Percentiles rank a stretch among this genome's conserved stretches.
phyloP scores from a whole-genome alignment of 1,140 invertebrate genomes.

The Odontomachus brunneus region DNA sequence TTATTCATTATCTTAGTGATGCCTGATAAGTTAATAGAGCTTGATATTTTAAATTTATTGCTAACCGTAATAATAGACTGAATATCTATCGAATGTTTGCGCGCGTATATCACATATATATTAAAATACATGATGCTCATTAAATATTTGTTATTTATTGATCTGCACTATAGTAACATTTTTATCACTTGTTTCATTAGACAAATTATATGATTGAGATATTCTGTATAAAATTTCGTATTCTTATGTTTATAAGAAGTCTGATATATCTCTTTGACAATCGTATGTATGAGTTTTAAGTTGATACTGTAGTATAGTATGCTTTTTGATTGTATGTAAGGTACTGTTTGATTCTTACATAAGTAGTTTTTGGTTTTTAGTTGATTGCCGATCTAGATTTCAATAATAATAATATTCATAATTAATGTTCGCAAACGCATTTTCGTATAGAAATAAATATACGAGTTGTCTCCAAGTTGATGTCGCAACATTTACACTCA shows the following conservation, averaged over 20 bases:
- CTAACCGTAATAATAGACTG: slow-evolving; percentile 4
- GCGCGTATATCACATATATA: slow-evolving; percentile 24
- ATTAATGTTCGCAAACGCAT: neutral
- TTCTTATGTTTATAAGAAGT: slow-evolving; percentile 14
- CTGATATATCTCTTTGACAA: neutral
- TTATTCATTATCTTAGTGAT: slow-evolving; percentile 14
- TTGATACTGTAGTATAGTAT: slow-evolving; percentile 13
- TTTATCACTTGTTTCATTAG: neutral
- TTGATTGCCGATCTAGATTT: slow-evolving; percentile 1
- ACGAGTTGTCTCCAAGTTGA: slow-evolving; percentile 18
- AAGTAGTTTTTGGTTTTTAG: neutral
- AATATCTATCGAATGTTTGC: slow-evolving; percentile 9
- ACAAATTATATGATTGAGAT: slow-evolving; percentile 1
- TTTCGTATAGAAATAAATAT: neutral
- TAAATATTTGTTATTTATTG: slow-evolving; percentile 24
- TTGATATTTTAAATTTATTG: slow-evolving; percentile 43
- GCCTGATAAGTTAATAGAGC: slow-evolving; percentile 18
- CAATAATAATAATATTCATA: slow-evolving; percentile 4
- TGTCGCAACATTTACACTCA: slow-evolving; percentile 17
- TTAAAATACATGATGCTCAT: slow-evolving; percentile 8
- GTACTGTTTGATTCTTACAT: slow-evolving; percentile 28
- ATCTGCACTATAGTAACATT: slow-evolving; percentile 1
- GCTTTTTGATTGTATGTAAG: neutral
- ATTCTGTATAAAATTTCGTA: slow-evolving; percentile 13
- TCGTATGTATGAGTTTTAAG: slow-evolving; percentile 19